Percentiles rank a stretch among this genome's conserved stretches.
phyloP scores from a whole-genome alignment of 2,888 invertebrate species.

The Podotricha telesiphe region DNA sequence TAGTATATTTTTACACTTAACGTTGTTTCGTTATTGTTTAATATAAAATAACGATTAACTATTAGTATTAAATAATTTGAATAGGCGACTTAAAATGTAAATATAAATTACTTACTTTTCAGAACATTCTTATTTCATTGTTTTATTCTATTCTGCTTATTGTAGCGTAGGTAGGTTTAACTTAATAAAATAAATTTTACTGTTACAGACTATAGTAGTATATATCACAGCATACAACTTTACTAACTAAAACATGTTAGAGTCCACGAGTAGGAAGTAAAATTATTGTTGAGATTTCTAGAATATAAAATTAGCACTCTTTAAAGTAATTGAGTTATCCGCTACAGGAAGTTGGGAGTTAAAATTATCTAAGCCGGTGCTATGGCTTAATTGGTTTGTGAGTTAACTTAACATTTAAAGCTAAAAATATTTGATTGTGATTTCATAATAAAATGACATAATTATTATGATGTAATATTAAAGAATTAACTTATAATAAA shows the following conservation, averaged over 20 bases:
- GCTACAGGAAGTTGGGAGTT: neutral
- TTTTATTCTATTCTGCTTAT: neutral
- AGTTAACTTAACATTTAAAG: slow-evolving; percentile 4
- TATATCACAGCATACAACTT: neutral
- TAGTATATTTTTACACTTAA: neutral
- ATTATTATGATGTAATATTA: neutral
- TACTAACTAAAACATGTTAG: too few species aligned
- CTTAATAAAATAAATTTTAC: neutral
- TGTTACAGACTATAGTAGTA: neutral
- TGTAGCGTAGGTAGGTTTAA: too few species aligned
- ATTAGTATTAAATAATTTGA: too few species aligned
- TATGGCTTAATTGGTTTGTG: slow-evolving; percentile 5
- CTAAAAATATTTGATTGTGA: neutral
- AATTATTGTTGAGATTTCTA: neutral
- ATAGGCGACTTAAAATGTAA: too few species aligned
- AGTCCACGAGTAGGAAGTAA: neutral
- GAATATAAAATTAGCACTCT: slow-evolving; percentile 8
- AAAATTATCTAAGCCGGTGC: slow-evolving; percentile 1
- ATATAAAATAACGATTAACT: too few species aligned
- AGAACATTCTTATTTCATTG: too few species aligned
- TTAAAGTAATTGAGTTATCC: slow-evolving; percentile 5
- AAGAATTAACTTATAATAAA: too few species aligned
- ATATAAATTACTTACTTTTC: too few species aligned
- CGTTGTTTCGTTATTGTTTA: neutral
- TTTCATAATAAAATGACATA: neutral